These are phyloP conservation scores for Mythimna vitellina DNA, from an alignment of 2,888 invertebrate genomes.

Conservation along the genomic window DNA sequence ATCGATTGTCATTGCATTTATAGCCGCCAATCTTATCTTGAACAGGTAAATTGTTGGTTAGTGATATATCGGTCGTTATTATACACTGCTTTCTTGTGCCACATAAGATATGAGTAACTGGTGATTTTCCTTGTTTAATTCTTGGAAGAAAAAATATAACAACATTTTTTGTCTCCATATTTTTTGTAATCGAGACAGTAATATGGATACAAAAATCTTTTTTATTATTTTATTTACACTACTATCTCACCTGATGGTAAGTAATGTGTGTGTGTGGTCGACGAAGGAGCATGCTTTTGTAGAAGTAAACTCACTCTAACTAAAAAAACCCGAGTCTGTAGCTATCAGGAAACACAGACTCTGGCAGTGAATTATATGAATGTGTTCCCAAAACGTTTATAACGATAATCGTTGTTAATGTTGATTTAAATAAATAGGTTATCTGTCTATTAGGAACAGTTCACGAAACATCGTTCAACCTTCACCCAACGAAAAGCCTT, in stretches of 20 bases:
- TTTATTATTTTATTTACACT: no score
- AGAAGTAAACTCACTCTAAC: no score
- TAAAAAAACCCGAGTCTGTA: no score
- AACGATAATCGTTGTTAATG: neutral
- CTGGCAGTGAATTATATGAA: no score
- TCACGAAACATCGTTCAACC: constrained; percentile 71
- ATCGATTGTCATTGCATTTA: constrained; percentile 51
- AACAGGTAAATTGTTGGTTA: constrained; percentile 37
- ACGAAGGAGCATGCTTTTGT: no score
- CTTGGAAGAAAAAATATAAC: neutral
- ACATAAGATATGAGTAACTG: constrained; percentile 16
- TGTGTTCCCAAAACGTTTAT: no score
- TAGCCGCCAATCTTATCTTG: constrained; percentile 41
- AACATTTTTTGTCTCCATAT: no score
- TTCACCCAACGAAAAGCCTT: constrained; percentile 73
- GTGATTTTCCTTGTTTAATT: constrained; percentile 36
- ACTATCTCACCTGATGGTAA: no score
- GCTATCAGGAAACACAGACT: no score
- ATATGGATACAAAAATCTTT: no score
- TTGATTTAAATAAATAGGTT: constrained; percentile 41
- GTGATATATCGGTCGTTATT: constrained; percentile 32
- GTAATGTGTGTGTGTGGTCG: no score
- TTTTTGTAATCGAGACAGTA: no score
- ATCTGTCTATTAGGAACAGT: constrained; percentile 58
- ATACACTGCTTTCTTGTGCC: constrained; percentile 35